phyloP scores from a whole-genome alignment of 2,113 vertebrate species.

The Stegostoma tigrinum region DNA sequence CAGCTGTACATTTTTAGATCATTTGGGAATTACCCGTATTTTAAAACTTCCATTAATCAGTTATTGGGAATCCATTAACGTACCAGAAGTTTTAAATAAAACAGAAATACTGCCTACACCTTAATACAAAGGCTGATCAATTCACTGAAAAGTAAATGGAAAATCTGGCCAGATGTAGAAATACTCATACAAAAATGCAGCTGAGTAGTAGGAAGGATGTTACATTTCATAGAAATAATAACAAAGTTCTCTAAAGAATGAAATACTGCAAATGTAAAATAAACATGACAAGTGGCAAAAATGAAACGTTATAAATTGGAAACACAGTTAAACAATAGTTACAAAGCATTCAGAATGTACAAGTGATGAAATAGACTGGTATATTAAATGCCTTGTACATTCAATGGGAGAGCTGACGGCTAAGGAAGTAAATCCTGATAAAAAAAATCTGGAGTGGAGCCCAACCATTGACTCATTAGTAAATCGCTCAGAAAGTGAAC shows the following conservation, averaged over 20 bases:
- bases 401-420: no score
- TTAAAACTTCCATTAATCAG: neutral
- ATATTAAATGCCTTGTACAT: neutral
- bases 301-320: neutral
- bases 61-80: neutral
- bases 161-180: neutral
- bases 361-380: neutral
- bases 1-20: conserved; percentile 29
- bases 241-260: neutral
- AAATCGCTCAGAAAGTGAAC: conserved; percentile 68
- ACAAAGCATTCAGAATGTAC: neutral
- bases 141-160: neutral
- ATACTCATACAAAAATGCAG: neutral
- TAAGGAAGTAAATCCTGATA: no score
- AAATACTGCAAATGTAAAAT: neutral
- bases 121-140: neutral
- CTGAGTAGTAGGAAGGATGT: neutral
- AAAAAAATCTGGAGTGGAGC: no score
- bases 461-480: no score
- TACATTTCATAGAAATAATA: neutral
- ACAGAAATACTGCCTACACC: no score
- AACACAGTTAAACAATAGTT: neutral
- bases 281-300: neutral
- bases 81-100: neutral
- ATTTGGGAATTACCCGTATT: neutral